phyloP scores from a whole-genome alignment of 2,888 invertebrate genomes.

The Pteria penguin region DNA sequence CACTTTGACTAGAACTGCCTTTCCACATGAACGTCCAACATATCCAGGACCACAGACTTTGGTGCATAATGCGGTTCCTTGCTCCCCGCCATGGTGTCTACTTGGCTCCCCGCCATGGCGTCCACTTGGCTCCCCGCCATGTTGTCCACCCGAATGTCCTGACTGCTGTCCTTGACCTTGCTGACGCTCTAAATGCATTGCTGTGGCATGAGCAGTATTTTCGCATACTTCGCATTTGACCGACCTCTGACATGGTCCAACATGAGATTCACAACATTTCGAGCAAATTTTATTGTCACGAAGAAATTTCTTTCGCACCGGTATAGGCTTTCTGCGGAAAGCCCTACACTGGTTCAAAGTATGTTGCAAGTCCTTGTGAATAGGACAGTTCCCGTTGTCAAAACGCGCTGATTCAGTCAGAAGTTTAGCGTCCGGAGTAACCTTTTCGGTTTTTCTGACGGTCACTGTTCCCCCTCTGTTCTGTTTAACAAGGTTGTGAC shows the following conservation, averaged over 20 bases:
- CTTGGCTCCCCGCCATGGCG: neutral
- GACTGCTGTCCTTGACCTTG: no score
- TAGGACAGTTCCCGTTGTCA: neutral
- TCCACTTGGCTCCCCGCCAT: no score
- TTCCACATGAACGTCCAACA: neutral
- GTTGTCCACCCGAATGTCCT: no score
- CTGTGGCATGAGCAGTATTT: neutral
- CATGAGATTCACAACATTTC: neutral
- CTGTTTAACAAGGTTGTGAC: neutral
- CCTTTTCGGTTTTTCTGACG: constrained; percentile 2
- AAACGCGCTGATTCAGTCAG: neutral
- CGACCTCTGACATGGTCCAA: neutral
- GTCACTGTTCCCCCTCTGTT: neutral
- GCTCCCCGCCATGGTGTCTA: neutral
- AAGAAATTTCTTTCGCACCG: neutral
- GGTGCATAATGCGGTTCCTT: neutral
- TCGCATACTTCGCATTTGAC: neutral
- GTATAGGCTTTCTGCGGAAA: neutral
- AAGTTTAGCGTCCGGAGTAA: no score
- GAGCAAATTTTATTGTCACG: neutral
- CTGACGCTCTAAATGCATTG: no score
- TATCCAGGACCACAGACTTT: neutral
- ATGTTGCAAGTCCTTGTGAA: neutral
- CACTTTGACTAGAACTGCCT: neutral
- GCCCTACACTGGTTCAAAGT: neutral